Evolutionary conservation across 64 coral and sea anemone genomes (phyloP).

Genomic region (Acropora tenuis): DNA sequence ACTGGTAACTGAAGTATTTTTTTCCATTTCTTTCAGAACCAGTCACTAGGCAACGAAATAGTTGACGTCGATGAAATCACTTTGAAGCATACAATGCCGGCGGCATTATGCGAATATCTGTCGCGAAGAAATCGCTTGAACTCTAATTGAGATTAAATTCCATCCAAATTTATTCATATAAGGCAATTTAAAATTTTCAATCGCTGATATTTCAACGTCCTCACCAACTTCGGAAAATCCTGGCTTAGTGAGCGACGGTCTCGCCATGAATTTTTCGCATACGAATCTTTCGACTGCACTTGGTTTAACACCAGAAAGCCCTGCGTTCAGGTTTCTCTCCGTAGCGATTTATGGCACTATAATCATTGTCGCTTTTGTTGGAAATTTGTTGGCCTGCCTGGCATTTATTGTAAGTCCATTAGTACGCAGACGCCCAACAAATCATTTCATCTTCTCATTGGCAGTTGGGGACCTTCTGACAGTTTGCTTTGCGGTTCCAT

Average conservation of each 20-base stretch:
- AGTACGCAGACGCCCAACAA: slow-evolving; percentile 43
- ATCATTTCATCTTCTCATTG: slow-evolving; percentile 67
- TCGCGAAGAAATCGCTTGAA: too few species aligned
- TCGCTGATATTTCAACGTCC: background rate
- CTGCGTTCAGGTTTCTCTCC: slow-evolving; percentile 4
- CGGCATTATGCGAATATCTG: too few species aligned
- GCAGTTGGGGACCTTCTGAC: slow-evolving; percentile 59
- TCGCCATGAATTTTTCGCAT: slow-evolving; percentile 16
- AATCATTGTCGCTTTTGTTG: slow-evolving; percentile 8
- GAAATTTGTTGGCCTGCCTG: slow-evolving; percentile 45
- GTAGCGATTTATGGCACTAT: slow-evolving; percentile 8
- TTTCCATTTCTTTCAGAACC: background rate
- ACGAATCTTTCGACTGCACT: background rate
- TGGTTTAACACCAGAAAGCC: background rate
- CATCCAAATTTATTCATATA: background rate
- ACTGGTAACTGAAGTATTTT: too few species aligned
- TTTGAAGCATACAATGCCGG: too few species aligned
- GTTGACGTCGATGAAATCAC: background rate
- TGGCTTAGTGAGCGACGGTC: background rate
- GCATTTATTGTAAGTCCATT: slow-evolving; percentile 41
- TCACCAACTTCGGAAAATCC: background rate
- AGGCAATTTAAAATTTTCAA: background rate
- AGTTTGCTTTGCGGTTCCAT: slow-evolving; percentile 41
- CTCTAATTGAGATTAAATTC: background rate
- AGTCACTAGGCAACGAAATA: background rate